Conservation (phyloP, 2,888 invertebrate species). For the Ectemnius cavifrons region DNA sequence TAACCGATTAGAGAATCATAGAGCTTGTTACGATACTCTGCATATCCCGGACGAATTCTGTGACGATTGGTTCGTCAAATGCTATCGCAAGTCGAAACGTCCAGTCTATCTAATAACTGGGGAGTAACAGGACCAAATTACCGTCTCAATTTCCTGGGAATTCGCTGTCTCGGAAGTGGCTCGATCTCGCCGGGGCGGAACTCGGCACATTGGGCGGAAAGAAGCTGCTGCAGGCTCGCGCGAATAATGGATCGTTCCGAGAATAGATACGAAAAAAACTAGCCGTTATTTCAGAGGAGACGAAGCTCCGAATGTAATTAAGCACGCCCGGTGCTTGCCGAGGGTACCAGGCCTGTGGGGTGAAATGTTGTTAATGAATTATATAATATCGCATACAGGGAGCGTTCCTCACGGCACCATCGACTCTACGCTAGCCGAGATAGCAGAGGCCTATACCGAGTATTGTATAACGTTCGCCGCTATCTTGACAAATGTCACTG, state of each 20-base stretch:
- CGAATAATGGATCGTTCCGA: neutral
- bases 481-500: constrained; percentile 5
- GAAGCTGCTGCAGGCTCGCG: no score
- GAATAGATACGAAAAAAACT: constrained; percentile 1
- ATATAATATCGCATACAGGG: neutral
- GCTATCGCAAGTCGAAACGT: neutral
- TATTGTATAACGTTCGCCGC: neutral
- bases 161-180: neutral
- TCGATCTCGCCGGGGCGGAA: no score
- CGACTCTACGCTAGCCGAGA: neutral
- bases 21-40: constrained; percentile 15
- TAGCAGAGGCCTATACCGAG: neutral
- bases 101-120: no score
- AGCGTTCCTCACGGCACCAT: neutral
- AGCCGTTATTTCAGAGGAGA: neutral
- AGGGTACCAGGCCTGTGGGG: neutral
- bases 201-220: no score
- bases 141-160: constrained; percentile 1
- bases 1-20: constrained; percentile 25
- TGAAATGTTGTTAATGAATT: constrained; percentile 7
- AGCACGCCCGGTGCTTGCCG: neutral
- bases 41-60: no score
- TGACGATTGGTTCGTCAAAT: neutral
- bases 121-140: no score
- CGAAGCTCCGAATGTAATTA: neutral